phyloP scores from a whole-genome alignment of 2,888 invertebrate species.

The Cartodere bifasciata region DNA sequence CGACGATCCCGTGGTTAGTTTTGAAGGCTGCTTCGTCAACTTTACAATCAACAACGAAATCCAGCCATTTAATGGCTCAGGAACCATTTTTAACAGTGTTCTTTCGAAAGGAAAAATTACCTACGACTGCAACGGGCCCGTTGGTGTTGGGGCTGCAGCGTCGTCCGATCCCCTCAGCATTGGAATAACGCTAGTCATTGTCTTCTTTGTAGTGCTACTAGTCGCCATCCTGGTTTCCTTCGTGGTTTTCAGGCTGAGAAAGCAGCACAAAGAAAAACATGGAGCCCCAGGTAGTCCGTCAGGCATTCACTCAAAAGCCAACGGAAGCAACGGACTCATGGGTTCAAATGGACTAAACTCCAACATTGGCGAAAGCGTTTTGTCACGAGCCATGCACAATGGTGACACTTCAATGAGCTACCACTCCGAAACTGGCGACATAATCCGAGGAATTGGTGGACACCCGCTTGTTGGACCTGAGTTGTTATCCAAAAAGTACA shows the following conservation, averaged over 20 bases:
- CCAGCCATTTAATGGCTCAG: conserved; percentile 81
- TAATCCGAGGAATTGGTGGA: conserved; percentile 61
- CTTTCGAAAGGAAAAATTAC: conserved; percentile 58
- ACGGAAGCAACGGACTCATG: conserved; percentile 56
- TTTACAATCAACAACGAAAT: conserved; percentile 81
- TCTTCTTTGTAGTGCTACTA: conserved; percentile 82
- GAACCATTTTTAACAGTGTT: conserved; percentile 64
- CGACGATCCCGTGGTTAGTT: conserved; percentile 45
- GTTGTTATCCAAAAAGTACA: conserved; percentile 76
- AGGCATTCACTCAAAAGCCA: conserved; percentile 68
- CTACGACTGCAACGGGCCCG: conserved; percentile 61
- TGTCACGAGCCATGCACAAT: conserved; percentile 54
- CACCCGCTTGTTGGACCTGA: conserved; percentile 76
- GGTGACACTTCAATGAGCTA: conserved; percentile 58
- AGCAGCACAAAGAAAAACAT: conserved; percentile 76
- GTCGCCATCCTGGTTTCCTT: conserved; percentile 85
- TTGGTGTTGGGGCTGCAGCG: conserved; percentile 63
- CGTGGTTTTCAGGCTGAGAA: conserved; percentile 78
- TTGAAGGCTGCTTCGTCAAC: conserved; percentile 82
- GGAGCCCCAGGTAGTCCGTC: conserved; percentile 52
- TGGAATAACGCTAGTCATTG: conserved; percentile 85
- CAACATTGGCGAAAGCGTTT: conserved; percentile 55
- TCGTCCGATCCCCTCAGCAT: conserved; percentile 81
- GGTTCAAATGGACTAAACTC: conserved; percentile 52
- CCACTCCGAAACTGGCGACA: conserved; percentile 60